A percentile compares a stretch with the other conserved stretches of the same genome.
Evolutionary conservation across 2,113 vertebrate genomes (phyloP).

Genomic region (Peromyscus maniculatus): DNA sequence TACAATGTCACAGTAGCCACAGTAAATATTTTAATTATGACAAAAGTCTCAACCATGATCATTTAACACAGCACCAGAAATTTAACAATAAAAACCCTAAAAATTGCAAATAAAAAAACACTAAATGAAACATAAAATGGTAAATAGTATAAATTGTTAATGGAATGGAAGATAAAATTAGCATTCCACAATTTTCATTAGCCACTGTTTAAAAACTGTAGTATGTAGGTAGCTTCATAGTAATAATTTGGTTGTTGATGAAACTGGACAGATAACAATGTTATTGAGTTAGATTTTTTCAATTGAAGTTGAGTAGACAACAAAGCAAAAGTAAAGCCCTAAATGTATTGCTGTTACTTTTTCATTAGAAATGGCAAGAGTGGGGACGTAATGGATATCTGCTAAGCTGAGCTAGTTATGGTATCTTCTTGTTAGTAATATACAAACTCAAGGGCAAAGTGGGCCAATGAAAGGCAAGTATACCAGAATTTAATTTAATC

Average conservation of each 20-base stretch:
- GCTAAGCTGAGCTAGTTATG: not conserved
- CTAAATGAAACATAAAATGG: not conserved
- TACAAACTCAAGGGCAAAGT: not conserved
- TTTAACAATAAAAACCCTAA: not conserved
- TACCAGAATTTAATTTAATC: not conserved
- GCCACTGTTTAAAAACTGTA: not conserved
- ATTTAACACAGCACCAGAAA: not conserved
- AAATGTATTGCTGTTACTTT: not conserved
- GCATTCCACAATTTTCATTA: not conserved
- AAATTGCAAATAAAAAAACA: not conserved
- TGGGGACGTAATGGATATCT: not conserved
- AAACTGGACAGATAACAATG: not conserved
- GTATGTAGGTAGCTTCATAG: not conserved
- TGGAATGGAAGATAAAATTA: not conserved
- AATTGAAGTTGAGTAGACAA: not conserved
- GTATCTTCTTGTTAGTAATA: not conserved
- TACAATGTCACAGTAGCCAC: not conserved
- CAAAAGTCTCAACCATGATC: not conserved
- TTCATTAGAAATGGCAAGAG: not conserved
- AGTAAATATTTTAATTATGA: not conserved
- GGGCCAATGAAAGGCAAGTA: not conserved
- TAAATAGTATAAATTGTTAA: not conserved
- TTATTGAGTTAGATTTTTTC: not conserved
- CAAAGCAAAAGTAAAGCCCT: not conserved
- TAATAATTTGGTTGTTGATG: not conserved